Evolutionary conservation across 30 jellyfish, hydroid and myxozoan genomes (phyloP).

Genomic region (Nemopilema nomurai): DNA sequence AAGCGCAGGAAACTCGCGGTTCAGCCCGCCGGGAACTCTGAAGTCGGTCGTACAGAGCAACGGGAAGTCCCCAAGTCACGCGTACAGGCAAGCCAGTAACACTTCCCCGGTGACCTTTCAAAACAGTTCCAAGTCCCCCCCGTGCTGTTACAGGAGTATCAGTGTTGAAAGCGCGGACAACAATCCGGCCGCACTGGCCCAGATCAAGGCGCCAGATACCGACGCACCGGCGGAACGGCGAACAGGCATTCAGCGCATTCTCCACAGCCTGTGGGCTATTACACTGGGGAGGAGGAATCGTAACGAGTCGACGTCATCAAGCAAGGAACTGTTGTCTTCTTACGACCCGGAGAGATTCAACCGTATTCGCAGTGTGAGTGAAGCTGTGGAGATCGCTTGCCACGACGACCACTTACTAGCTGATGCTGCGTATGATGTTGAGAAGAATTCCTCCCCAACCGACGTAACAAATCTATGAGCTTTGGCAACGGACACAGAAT

Average conservation of each 20-base stretch:
- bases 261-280: conserved; percentile 54
- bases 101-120: conserved; percentile 54
- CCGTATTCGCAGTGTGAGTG: conserved; percentile 77
- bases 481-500: not conserved
- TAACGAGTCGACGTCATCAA: conserved; percentile 68
- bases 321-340: conserved; percentile 63
- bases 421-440: conserved; percentile 39
- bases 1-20: conserved; percentile 42
- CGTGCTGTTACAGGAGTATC: conserved; percentile 41
- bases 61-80: conserved; percentile 39
- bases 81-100: conserved; percentile 33
- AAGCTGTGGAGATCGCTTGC: conserved; percentile 68
- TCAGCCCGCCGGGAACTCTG: conserved; percentile 59
- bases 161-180: conserved; percentile 22
- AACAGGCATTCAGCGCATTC: conserved; percentile 39
- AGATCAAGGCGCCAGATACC: not conserved
- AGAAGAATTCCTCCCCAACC: conserved; percentile 60
- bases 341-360: conserved; percentile 52
- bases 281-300: conserved; percentile 63
- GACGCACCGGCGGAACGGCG: conserved; percentile 35
- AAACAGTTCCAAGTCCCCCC: conserved; percentile 22
- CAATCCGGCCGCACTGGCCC: conserved; percentile 27
- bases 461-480: conserved; percentile 56
- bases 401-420: conserved; percentile 42
- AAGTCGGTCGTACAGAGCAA: conserved; percentile 20